A percentile compares a stretch with the other conserved stretches of the same genome.
Evolutionary conservation across 2,113 vertebrate species (phyloP).

Genomic region (Elgaria multicarinata): DNA sequence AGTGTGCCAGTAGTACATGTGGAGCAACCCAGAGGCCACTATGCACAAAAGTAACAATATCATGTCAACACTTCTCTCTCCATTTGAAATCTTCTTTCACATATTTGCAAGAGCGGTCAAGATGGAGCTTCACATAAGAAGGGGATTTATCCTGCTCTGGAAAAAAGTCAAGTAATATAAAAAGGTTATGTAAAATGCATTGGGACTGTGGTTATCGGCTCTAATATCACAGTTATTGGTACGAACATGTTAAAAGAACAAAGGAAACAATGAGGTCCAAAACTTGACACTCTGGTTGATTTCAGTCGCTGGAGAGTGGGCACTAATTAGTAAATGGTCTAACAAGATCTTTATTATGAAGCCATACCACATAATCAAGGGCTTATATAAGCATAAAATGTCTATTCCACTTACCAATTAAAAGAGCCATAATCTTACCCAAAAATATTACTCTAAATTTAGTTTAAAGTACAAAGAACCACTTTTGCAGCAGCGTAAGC

Average conservation of each 20-base stretch:
- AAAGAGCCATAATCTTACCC: background rate
- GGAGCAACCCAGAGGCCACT: background rate
- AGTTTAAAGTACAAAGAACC: background rate
- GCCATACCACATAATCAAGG: background rate
- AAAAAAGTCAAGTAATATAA: background rate
- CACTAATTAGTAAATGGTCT: background rate
- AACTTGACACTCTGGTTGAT: background rate
- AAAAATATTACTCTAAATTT: background rate
- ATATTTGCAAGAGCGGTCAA: background rate
- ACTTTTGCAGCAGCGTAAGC: background rate
- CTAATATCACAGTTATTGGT: background rate
- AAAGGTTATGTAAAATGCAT: background rate
- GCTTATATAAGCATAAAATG: background rate
- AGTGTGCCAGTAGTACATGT: background rate
- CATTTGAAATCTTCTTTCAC: background rate
- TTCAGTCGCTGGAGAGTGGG: background rate
- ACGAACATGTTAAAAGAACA: background rate
- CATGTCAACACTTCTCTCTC: background rate
- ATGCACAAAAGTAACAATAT: background rate
- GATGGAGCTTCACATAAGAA: background rate
- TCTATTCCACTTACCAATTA: constrained; percentile 1
- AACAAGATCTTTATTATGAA: background rate
- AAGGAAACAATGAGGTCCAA: background rate
- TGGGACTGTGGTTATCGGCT: too few relatives aligned
- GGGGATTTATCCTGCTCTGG: background rate